Evolutionary conservation across 2,113 vertebrate species (phyloP), one percentile per base, ranked within the genome.

Genomic region (Antechinus stuartii): DNA sequence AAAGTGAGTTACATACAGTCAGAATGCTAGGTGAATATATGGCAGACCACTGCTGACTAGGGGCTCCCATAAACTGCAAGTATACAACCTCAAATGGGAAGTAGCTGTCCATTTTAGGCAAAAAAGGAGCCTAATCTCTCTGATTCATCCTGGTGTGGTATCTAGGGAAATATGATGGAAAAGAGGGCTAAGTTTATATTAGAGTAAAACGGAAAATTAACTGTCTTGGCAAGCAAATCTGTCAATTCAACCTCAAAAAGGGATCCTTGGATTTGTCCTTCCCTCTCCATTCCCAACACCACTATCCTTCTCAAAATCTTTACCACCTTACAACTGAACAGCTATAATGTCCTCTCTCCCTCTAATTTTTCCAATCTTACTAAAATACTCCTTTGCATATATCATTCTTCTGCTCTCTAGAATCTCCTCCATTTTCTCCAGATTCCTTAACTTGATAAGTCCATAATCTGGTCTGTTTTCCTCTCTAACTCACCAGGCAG

Each of bases 71-170:
- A 52, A 61, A 50, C 91, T n/a, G 12, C 46, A 55, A 93, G 76
- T 92, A 55, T 56, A 47, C 25, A 84, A 46, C 84, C 47, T 96
- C 96, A 95, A 52, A 89, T 92, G 54, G 54, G 14, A 12, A 7
- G n/a, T 26, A 14, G 53, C 50, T 54, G 35, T 91, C 68, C 54
- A 92, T 46, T 49, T 61, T 61, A 92, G 57, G 54, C 89, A 46
- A 52, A 54, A 25, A 42, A 56, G 47, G n/a, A 3, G 25, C 24
- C 8, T 91, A 54, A 4, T 47, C 76, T 89, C 96, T 90, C 35
- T 2, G 3, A 14, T 91, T 54, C 61, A 53, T 90, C 50, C 52
- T 92, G 27, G 30, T 55, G 5, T 49, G 25, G 76, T 53, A 27
- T 27, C 6, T 46, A 54, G 68, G 92, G 61, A 92, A 90, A 50